Base-by-base conservation (phyloP, 2,888 invertebrate species). In the Silvanus unidentatus region DNA sequence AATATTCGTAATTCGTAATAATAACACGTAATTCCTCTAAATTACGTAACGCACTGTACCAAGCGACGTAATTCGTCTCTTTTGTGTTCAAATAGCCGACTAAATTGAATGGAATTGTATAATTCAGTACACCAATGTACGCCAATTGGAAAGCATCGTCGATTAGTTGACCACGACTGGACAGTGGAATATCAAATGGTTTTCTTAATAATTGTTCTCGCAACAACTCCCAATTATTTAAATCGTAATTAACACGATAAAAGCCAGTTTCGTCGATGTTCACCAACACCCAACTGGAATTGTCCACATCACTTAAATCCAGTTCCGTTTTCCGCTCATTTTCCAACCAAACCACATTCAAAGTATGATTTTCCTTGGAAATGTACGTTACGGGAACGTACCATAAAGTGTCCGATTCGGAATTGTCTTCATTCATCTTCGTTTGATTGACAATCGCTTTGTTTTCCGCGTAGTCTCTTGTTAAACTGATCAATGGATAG, bases 71-170 rank as follows among this genome's bases (percentile, higher is more conserved):
- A 11, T 83, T 80, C 4, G 73, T 73, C 57, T 82, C 82, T 0
- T 79, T 77, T 1, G 69, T 70, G 44, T 84, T 70, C 42, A 86
- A 75, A 59, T 84, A 85, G 9, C 77, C 75, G 5, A 82, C 78
- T 14, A 87, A 60, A 1, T 79, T 77, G 11, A 88, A 73, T 0
- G 84, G 80, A 3, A 77, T 70, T 37, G 72, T 73, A 63, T 84
- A 84, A 57, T 78, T 68, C 0, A 84, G 64, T 32, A 73, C 68
- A 0, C 76, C 77, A 0, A 75, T 73, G 58, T 81, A 76, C 10
- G 84, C 84, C 6, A 82, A 64, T 61, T 81, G 80, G 64, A 82
- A 79, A 1, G 84, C 79, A 60, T 89, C 88, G 60, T 87, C 84
- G 6, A 89, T 75, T 0, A 88, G 70, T 62, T 88, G 86, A 0